Evolutionary conservation across 64 coral and sea anemone genomes (phyloP), one percentile per base, ranked within the genome.

Genomic region (Orbicella faveolata): DNA sequence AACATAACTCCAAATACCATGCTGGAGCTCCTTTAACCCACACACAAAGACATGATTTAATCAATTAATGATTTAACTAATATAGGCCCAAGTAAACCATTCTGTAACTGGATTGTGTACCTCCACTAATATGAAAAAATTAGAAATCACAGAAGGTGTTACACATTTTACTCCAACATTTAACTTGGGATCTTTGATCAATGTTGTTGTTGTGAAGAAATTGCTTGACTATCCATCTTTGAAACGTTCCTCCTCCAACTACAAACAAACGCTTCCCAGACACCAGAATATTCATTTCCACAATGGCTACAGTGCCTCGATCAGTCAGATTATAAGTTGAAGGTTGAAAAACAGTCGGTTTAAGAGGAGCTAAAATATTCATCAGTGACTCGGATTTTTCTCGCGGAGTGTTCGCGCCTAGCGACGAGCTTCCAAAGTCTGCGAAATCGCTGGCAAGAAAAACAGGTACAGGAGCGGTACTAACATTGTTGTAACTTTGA

Each of bases 281-380:
- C 36, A 93, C 87, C 17, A 98, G 90, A 68, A 98, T 98, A 83
- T 94, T 93, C 93, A 98, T 98, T 51, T 98, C 96, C 25, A 94
- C 63, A 30, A 98, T 98, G 4, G 96, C 96, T 16, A 94, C 94
- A 26, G 92, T 81, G 36, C 96, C 96, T 14, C 64, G 86, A 89
- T 98, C 96, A 55, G 86, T 90, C 11, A 91, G 17, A 5, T 37
- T 51, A 21, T 78, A 78, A 20, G 88, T 77, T 84, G 80, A 67
- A 20, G 87, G 92, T 63, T 77, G 63, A 83, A 85, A 94, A 21
- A 36, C 79, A 63, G 94, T 68, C 3, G 96, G 90, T 14, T 75
- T 51, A 57, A 89, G 66, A 61, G 92, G 75, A 37, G 80, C 34
- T 54, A 98, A 74, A 70, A 86, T 84, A 6, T 76, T 83, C 67